A percentile compares a stretch with the other conserved stretches of the same genome.
phyloP scores from a whole-genome alignment of 2,113 vertebrate species.

The Actenoides hombroni region DNA sequence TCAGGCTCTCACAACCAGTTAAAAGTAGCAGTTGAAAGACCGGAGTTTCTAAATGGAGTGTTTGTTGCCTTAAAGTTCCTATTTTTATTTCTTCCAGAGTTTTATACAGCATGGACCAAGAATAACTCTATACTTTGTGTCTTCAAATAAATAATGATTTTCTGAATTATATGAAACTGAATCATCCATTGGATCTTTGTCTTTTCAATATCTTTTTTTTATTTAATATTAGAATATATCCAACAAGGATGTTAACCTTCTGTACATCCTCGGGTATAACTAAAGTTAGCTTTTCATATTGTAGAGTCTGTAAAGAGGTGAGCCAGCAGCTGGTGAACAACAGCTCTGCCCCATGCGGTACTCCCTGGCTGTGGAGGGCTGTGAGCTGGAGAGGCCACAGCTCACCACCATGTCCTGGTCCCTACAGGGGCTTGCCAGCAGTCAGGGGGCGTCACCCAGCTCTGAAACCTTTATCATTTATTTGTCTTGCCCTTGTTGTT shows the following conservation, averaged over 20 bases:
- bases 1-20: background rate
- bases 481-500: background rate
- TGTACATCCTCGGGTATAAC: background rate
- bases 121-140: background rate
- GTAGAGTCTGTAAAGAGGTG: background rate
- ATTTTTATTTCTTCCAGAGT: background rate
- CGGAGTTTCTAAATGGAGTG: background rate
- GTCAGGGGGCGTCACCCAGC: rapidly evolving
- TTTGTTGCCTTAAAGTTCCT: background rate
- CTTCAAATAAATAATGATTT: background rate
- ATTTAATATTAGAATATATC: background rate
- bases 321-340: background rate
- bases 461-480: background rate
- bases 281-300: background rate
- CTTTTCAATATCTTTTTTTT: background rate
- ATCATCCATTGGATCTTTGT: background rate
- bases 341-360: rapidly evolving
- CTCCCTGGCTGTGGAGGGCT: background rate
- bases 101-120: background rate
- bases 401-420: rapidly evolving
- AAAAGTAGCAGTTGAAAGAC: background rate
- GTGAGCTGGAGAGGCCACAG: rapidly evolving
- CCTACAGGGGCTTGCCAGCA: rapidly evolving
- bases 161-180: background rate
- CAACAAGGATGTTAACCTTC: background rate